phyloP scores from a whole-genome alignment of 2,888 invertebrate species.

The Sarcophaga variegata region DNA sequence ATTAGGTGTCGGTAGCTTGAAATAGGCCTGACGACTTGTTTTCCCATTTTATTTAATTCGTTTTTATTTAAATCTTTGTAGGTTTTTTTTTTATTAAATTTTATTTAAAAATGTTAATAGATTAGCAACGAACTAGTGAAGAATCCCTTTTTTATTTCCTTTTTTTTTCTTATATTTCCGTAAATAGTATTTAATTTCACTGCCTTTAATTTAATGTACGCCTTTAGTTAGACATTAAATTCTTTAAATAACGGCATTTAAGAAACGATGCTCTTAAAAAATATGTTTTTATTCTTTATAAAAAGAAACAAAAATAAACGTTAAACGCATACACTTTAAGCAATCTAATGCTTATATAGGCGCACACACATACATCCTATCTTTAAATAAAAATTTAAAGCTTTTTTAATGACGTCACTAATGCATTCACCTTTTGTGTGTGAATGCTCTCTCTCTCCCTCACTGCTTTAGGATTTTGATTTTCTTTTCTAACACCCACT shows the following conservation, averaged over 20 bases:
- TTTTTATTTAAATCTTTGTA: too few relatives aligned
- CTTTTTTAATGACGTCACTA: conserved; percentile 71
- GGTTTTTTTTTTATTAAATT: background rate
- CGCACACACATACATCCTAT: background rate
- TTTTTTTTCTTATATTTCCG: background rate
- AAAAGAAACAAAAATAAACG: background rate
- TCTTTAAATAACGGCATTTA: conserved; percentile 54
- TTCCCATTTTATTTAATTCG: too few relatives aligned
- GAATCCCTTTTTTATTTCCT: background rate
- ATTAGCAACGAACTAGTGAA: too few relatives aligned
- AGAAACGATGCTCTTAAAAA: conserved; percentile 51
- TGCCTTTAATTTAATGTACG: background rate
- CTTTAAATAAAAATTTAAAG: conserved; percentile 32
- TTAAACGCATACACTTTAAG: conserved; percentile 14
- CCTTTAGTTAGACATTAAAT: conserved; percentile 10
- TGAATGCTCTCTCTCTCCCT: background rate
- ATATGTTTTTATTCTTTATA: conserved; percentile 14
- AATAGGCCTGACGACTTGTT: too few relatives aligned
- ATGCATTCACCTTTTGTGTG: conserved; percentile 65
- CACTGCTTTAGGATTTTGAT: background rate
- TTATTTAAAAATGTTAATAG: too few relatives aligned
- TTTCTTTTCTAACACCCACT: conserved; percentile 50
- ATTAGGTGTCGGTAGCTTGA: too few relatives aligned
- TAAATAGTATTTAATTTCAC: too few relatives aligned
- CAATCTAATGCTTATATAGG: background rate